Percentiles rank a stretch among this genome's conserved stretches.
phyloP scores from a whole-genome alignment of 2,888 invertebrate species.

The Drosophila mimetica region DNA sequence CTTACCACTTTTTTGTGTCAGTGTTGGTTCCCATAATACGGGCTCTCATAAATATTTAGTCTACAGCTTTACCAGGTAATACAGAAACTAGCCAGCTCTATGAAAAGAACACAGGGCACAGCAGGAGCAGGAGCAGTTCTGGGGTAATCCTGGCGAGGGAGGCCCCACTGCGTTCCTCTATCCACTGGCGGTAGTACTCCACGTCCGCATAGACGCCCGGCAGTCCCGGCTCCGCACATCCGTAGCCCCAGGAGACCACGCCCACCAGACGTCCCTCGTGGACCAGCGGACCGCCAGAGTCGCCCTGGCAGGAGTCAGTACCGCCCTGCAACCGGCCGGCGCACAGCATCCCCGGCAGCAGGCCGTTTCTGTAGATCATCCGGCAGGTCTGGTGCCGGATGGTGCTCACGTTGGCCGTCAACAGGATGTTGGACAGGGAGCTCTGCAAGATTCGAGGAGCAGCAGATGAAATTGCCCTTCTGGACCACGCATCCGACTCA shows the following conservation, averaged over 20 bases:
- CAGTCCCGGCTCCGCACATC: conserved; percentile 72
- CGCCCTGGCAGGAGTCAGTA: conserved; percentile 82
- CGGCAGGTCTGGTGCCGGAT: conserved; percentile 64
- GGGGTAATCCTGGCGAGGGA: not conserved
- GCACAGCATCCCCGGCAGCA: conserved; percentile 80
- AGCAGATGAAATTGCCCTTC: not conserved
- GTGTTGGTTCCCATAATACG: too few relatives aligned
- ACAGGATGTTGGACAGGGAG: conserved; percentile 66
- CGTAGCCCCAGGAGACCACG: conserved; percentile 82
- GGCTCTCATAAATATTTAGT: too few relatives aligned
- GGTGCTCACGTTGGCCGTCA: conserved; percentile 75
- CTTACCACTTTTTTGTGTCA: too few relatives aligned
- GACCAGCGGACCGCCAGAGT: conserved; percentile 82
- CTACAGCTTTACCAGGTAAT: not conserved
- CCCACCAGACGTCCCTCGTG: conserved; percentile 75
- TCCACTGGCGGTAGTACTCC: conserved; percentile 79
- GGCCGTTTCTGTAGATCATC: conserved; percentile 54
- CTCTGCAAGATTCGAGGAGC: conserved; percentile 28
- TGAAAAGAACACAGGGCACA: not conserved
- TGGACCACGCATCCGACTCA: conserved; percentile 38
- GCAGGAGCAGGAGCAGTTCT: not conserved
- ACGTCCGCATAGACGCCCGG: conserved; percentile 81
- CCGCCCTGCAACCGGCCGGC: conserved; percentile 78
- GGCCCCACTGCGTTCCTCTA: conserved; percentile 66
- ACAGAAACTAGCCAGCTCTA: not conserved